Evolutionary conservation across 2,113 vertebrate genomes (phyloP), one percentile per base, ranked within the genome.

Genomic region (Phocoena sinus): DNA sequence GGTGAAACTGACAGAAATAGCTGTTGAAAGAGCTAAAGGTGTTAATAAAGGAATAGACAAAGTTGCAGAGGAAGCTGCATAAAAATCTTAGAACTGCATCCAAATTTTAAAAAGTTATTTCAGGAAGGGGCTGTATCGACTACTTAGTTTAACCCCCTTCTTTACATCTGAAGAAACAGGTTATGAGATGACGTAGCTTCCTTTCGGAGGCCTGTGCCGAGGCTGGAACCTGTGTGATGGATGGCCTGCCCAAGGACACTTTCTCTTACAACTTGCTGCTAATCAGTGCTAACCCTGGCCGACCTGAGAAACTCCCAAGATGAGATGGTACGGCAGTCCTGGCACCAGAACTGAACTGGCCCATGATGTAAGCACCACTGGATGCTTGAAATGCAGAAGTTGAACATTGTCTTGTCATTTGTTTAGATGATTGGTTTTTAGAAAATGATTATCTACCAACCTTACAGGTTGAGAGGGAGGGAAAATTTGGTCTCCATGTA

Each of bases 1-100:
- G 86, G 81, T 82, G 70, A 96, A 71, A 85, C 9, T 56, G 68
- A 41, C 25, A 70, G 63, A 82, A 83, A 53, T 60, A 68, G 67
- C 88, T 90, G 26, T 38, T 85, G 65, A 89, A 91, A 96, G 81
- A 94, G 44, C 74, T 81, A 79, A 87, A 94, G 38, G 41, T 89
- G 20, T 92, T 89, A 26, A 21, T 82, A 76, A 85, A 92, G 70
- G 38, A 91, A 76, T 20, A 71, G 68, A 77, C 62, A 83, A 8
- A 81, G 65, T 87, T 81, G 44, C 36, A 86, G 44, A 71, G 65
- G 33, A 93, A 80, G 33, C 58, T 90, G 68, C 20, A 63, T 93
- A 67, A 70, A 82, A 76, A 50, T 79, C 77, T 84, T 76, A 84
- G 85, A 80, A 71, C 58, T 67, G 31, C 31, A 44, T 67, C 65